Evolutionary conservation across 2,888 invertebrate genomes (phyloP).

Genomic region (Pelosia muscerda): DNA sequence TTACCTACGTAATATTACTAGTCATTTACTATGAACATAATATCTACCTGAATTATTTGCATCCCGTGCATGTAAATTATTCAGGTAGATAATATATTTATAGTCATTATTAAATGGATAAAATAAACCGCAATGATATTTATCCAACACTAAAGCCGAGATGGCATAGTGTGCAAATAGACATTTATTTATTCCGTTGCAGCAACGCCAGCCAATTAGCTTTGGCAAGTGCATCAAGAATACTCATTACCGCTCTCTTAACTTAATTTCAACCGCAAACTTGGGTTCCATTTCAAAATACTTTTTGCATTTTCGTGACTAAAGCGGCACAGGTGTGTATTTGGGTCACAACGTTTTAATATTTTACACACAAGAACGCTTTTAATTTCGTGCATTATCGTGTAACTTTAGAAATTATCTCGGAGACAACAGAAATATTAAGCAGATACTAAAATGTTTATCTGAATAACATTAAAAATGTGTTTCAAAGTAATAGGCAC

Average conservation of each 20-base stretch:
- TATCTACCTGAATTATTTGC: too few species aligned
- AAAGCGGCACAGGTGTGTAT: not conserved
- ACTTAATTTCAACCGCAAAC: constrained; percentile 61
- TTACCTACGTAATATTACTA: too few species aligned
- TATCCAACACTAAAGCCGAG: constrained; percentile 57
- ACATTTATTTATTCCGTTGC: constrained; percentile 78
- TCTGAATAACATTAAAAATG: too few species aligned
- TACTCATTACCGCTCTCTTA: constrained; percentile 69
- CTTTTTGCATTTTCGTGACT: not conserved
- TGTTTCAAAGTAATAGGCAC: too few species aligned
- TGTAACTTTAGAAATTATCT: constrained; percentile 7
- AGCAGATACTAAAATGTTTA: not conserved
- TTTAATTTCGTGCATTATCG: constrained; percentile 12
- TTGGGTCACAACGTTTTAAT: not conserved
- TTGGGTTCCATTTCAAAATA: constrained; percentile 42
- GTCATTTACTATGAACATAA: too few species aligned
- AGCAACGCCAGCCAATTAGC: constrained; percentile 78
- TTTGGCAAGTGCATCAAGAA: constrained; percentile 76
- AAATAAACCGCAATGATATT: constrained; percentile 31
- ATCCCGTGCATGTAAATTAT: too few species aligned
- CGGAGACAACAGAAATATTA: constrained; percentile 1
- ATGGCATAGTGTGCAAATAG: constrained; percentile 67
- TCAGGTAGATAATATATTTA: too few species aligned
- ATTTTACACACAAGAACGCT: not conserved
- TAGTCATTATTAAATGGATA: constrained; percentile 25